A percentile compares a stretch with the other conserved stretches of the same genome.
These are phyloP conservation scores for Achatina immaculata DNA, from an alignment of 1,140 invertebrate species.

Conservation along the genomic window DNA sequence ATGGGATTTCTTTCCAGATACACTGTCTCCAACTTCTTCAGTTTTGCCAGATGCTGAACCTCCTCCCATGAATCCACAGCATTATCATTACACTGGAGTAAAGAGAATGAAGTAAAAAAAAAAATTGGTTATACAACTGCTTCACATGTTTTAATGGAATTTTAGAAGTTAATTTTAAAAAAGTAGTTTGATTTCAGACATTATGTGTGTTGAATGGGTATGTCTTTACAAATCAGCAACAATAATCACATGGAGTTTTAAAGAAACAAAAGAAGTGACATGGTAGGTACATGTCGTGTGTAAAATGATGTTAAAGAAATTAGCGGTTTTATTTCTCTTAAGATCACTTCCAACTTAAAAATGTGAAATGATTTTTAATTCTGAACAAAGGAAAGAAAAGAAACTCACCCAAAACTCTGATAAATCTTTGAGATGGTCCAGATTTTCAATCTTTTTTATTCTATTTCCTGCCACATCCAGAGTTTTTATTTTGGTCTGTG, in stretches of 20 bases:
- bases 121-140: background rate
- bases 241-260: too few species aligned
- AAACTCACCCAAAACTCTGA: conserved; percentile 93
- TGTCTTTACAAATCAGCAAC: too few species aligned
- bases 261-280: too few species aligned
- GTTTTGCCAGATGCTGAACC: conserved; percentile 81
- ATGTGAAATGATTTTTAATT: background rate
- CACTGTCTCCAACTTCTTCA: conserved; percentile 87
- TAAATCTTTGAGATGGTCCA: conserved; percentile 81
- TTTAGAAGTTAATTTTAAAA: too few species aligned
- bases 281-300: too few species aligned
- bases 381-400: background rate
- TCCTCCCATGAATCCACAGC: conserved; percentile 87
- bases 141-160: too few species aligned
- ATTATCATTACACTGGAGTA: conserved; percentile 93
- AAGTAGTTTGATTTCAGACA: too few species aligned
- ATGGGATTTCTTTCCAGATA: conserved; percentile 96
- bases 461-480: conserved; percentile 92
- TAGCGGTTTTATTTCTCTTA: too few species aligned
- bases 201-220: too few species aligned
- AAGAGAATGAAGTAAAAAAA: too few species aligned
- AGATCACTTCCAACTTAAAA: too few species aligned
- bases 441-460: conserved; percentile 86
- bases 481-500: conserved; percentile 80
- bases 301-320: too few species aligned